Conservation (phyloP, 35 echinoderm and acorn worm genomes). For the Lytechinus pictus region DNA sequence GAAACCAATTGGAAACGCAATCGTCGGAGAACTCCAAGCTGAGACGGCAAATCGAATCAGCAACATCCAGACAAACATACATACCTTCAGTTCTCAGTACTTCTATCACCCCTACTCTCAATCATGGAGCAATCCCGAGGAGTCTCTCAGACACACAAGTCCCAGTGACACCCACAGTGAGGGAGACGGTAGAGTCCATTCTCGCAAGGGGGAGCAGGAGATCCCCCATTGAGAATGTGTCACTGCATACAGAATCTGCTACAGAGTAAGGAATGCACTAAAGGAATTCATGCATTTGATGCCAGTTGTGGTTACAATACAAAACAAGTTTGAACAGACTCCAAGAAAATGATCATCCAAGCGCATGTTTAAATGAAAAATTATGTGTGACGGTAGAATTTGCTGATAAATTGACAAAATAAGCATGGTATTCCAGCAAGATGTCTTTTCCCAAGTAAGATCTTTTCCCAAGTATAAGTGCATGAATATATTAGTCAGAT, state of each 20-base stretch:
- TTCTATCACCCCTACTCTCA: not conserved
- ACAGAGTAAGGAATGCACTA: constrained; percentile 8
- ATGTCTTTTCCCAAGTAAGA: too few relatives aligned
- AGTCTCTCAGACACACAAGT: not conserved
- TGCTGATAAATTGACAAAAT: too few relatives aligned
- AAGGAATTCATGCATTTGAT: too few relatives aligned
- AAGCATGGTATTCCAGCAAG: too few relatives aligned
- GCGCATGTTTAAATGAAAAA: too few relatives aligned
- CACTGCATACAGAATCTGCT: constrained; percentile 34
- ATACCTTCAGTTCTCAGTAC: not conserved
- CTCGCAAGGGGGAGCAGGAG: constrained; percentile 36
- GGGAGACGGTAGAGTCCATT: constrained; percentile 49
- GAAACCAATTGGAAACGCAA: constrained; percentile 38
- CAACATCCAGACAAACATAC: constrained; percentile 27
- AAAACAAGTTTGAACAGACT: too few relatives aligned
- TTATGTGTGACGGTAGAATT: too few relatives aligned
- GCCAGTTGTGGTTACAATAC: too few relatives aligned
- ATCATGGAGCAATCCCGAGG: not conserved
- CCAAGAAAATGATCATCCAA: too few relatives aligned
- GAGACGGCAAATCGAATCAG: constrained; percentile 22
- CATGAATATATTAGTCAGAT: too few relatives aligned
- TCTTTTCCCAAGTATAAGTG: too few relatives aligned
- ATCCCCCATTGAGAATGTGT: constrained; percentile 20
- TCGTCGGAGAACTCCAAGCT: not conserved
- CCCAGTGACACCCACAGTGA: not conserved